Percentiles rank a stretch among this genome's conserved stretches.
These are phyloP conservation scores for Caracal caracal DNA, from an alignment of 2,113 vertebrate species.

Conservation along the genomic window DNA sequence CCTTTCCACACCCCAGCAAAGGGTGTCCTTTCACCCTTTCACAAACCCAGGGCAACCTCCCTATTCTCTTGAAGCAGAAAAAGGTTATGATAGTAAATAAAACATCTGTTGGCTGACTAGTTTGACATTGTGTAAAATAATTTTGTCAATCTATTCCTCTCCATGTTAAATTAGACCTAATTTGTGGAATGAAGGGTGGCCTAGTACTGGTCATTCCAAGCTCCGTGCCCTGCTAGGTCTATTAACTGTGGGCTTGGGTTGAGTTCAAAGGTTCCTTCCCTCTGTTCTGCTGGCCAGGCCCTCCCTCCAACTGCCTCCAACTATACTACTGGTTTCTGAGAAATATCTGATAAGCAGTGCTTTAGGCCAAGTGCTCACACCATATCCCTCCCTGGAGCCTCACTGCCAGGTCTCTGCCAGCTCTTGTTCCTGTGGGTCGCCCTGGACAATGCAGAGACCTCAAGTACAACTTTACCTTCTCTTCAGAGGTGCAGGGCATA, in stretches of 20 bases:
- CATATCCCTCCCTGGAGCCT: neutral
- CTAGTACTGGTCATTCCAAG: neutral
- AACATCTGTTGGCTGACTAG: slow-evolving; percentile 3
- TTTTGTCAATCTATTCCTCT: neutral
- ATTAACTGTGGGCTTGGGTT: neutral
- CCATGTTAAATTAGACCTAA: neutral
- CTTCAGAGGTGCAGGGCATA: neutral
- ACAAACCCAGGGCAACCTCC: neutral
- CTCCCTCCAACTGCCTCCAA: neutral
- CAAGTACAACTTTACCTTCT: neutral
- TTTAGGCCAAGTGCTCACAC: neutral
- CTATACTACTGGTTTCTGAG: slow-evolving; percentile 28
- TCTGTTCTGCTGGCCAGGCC: neutral
- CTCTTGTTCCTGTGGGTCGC: neutral
- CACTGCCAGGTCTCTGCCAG: neutral
- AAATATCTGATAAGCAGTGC: neutral
- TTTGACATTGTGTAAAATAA: neutral
- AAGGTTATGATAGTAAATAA: neutral
- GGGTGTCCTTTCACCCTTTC: neutral
- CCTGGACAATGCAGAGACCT: neutral
- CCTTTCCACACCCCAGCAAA: slow-evolving; percentile 44
- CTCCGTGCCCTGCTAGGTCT: neutral
- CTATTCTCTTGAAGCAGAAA: neutral
- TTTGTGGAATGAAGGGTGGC: neutral
- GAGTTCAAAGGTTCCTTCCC: neutral